Percentiles rank a stretch among this genome's conserved stretches.
These are phyloP conservation scores for Synergus itoensis DNA, from an alignment of 2,888 invertebrate species.

Conservation along the genomic window DNA sequence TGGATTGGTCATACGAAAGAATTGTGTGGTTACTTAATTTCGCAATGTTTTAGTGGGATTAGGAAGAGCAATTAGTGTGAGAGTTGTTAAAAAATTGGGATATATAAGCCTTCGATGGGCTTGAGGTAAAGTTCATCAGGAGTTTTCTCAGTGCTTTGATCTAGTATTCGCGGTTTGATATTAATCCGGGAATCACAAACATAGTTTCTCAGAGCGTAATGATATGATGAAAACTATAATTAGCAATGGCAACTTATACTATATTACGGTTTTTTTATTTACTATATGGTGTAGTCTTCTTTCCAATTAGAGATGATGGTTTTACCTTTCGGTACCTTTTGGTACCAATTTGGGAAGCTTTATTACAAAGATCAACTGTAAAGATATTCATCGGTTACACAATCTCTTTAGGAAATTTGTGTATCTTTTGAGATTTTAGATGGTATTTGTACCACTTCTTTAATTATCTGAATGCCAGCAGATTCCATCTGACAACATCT, in stretches of 20 bases:
- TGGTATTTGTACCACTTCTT: not conserved
- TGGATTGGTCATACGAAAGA: not conserved
- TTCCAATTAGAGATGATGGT: not conserved
- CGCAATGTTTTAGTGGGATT: not conserved
- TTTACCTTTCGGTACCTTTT: too few species aligned
- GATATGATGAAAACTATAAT: too few species aligned
- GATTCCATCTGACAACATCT: not conserved
- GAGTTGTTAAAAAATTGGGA: not conserved
- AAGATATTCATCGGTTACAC: not conserved
- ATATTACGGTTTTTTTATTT: not conserved
- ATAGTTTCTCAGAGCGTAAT: not conserved
- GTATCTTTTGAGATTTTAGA: not conserved
- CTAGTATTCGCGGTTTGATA: not conserved
- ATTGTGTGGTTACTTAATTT: not conserved
- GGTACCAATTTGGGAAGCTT: not conserved
- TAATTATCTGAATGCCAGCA: not conserved
- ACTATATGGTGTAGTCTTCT: not conserved
- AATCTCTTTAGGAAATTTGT: not conserved
- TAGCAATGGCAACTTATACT: too few species aligned
- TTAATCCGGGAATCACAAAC: not conserved
- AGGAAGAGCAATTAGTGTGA: not conserved
- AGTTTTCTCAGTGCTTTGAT: not conserved
- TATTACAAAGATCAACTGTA: not conserved
- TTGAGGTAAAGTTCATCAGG: not conserved
- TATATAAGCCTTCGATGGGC: not conserved